Percentiles rank a stretch among this genome's conserved stretches.
These are phyloP conservation scores for Chiloscyllium plagiosum DNA, from an alignment of 2,113 vertebrate genomes.

Conservation along the genomic window DNA sequence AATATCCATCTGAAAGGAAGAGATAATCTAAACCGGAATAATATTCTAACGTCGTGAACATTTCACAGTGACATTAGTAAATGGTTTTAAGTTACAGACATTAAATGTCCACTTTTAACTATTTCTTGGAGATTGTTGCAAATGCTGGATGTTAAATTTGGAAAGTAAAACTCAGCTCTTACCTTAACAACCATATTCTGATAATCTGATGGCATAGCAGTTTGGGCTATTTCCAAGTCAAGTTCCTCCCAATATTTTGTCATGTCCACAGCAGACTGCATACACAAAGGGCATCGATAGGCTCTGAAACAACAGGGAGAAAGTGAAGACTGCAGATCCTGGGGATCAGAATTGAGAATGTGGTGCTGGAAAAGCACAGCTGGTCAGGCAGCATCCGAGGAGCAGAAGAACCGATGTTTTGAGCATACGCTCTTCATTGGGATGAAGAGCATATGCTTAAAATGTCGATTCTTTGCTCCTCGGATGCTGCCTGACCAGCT, in stretches of 20 bases:
- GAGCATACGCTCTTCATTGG: no score
- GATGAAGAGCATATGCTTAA: no score
- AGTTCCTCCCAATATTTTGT: conserved; percentile 70
- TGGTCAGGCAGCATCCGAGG: no score
- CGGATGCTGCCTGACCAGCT: no score
- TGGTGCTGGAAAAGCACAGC: no score
- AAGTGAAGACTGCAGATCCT: no score
- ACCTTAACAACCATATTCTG: conserved; percentile 80
- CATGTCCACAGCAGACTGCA: conserved; percentile 83
- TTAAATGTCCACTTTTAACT: not conserved
- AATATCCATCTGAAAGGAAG: not conserved
- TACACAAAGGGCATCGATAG: conserved; percentile 87
- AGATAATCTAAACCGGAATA: not conserved
- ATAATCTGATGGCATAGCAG: conserved; percentile 85
- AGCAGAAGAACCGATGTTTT: no score
- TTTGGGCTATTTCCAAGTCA: conserved; percentile 75
- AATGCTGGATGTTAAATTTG: not conserved
- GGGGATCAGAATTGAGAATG: no score
- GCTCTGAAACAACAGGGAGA: conserved; percentile 53
- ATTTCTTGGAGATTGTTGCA: not conserved
- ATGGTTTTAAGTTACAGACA: not conserved
- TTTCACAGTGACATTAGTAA: not conserved
- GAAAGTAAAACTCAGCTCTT: conserved; percentile 40
- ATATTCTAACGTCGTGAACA: not conserved
- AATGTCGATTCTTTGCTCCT: no score